A percentile compares a stretch with the other conserved stretches of the same genome.
Conservation (phyloP, 2,113 vertebrate genomes). For the Corvus moneduloides region DNA sequence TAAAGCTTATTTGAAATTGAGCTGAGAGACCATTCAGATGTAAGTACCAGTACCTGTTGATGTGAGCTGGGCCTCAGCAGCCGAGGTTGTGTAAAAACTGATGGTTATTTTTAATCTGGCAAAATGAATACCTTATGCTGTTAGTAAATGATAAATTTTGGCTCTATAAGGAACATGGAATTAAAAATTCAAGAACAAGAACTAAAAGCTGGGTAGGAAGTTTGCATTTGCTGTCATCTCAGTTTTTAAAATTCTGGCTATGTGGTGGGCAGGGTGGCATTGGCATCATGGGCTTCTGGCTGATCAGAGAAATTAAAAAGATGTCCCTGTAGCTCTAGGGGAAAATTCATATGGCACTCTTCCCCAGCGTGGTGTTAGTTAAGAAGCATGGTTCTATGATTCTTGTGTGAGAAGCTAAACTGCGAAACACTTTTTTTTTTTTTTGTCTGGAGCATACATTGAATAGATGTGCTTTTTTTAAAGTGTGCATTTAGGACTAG, state of each 20-base stretch:
- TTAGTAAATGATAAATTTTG: not conserved
- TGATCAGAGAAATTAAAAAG: not conserved
- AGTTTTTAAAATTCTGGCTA: not conserved
- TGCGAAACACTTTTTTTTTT: not conserved
- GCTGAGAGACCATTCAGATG: not conserved
- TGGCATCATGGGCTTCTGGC: not conserved
- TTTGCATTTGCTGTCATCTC: not conserved
- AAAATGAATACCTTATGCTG: not conserved
- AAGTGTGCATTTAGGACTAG: not conserved
- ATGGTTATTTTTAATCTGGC: not conserved
- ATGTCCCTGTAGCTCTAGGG: not conserved
- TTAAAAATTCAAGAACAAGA: not conserved
- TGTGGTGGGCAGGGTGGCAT: fast-evolving
- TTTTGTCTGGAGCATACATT: not conserved
- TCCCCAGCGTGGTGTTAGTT: not conserved
- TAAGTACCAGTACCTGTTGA: not conserved
- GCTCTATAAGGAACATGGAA: not conserved
- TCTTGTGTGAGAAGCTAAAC: not conserved
- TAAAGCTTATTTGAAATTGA: not conserved
- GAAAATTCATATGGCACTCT: not conserved
- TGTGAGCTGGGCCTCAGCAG: not conserved
- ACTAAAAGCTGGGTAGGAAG: not conserved
- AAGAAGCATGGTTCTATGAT: not conserved
- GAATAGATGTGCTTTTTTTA: not conserved
- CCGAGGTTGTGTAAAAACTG: not conserved